Evolutionary conservation across 2,888 invertebrate species (phyloP), one percentile per base, ranked within the genome.

Genomic region (Eristalis intricaria): DNA sequence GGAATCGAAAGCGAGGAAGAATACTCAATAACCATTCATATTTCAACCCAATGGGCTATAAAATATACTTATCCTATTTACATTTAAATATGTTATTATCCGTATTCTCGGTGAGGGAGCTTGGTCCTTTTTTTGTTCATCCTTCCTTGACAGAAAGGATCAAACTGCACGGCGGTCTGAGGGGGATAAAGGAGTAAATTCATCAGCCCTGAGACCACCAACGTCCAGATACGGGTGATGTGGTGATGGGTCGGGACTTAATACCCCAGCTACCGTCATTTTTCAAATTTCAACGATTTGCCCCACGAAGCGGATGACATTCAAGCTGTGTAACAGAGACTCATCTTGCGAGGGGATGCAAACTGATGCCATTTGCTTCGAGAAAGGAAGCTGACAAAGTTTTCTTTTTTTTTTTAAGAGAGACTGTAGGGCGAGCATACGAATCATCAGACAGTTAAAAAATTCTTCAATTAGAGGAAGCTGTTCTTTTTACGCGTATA

Each of bases 41-140:
- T 90, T 90, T 90, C 90, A 89, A 89, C 89, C 89, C 90, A 89
- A 90, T 89, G 90, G 90, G 89, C 89, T 89, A 90, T 90, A 89
- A 90, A 89, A 90, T 90, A 90, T 90, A 90, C 89, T 90, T 90
- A 90, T 89, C 89, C 90, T 89, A 89, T 89, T 89, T 89, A 88
- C 89, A 89, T 89, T 89, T 89, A 89, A 89, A 88, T 87, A 84
- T 89, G 88, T 87, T 82, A 78, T 84, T 84, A 85, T 50, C 50
- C 50, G 50, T 50, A 50, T 79, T 61, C 40, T 64, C 61, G 77
- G 70, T 15, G 61, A 66, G 65, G 74, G 73, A 26, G 50, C n/a
- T 19, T 19, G 50, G 50, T 50, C 50, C 50, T 50, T 50, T 50
- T 19, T 80, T 60, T 70, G 10, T 61, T 61, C 15, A 7, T n/a